Conservation (phyloP, 1,140 invertebrate genomes). For the Oppia nitens region DNA sequence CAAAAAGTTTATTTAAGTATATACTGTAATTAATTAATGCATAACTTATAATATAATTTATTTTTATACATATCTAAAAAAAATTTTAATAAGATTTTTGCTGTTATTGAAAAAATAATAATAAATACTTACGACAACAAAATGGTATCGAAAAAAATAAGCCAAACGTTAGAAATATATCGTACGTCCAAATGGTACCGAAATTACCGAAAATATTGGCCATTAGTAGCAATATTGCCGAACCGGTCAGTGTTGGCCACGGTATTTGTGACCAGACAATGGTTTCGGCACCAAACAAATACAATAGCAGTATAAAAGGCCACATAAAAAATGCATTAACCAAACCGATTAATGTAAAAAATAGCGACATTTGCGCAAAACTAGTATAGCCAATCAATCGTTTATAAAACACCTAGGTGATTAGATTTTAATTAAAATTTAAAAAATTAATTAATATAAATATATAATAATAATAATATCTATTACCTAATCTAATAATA, state of each 20-base stretch:
- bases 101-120: no score
- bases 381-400: constrained; percentile 75
- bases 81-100: no score
- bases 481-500: no score
- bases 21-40: not conserved
- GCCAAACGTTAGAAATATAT: constrained; percentile 76
- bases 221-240: constrained; percentile 36
- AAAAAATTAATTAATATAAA: no score
- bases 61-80: no score
- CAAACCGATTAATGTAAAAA: constrained; percentile 67
- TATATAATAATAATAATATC: no score
- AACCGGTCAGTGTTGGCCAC: constrained; percentile 20
- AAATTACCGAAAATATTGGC: constrained; percentile 79
- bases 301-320: constrained; percentile 63
- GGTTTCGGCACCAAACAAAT: constrained; percentile 62
- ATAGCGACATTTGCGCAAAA: constrained; percentile 65
- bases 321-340: constrained; percentile 64
- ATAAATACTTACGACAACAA: constrained; percentile 56
- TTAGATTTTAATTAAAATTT: constrained; percentile 5
- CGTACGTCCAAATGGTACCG: constrained; percentile 72
- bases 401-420: constrained; percentile 58
- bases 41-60: no score
- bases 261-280: constrained; percentile 36
- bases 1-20: constrained; percentile 8
- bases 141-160: constrained; percentile 77